Conservation (phyloP, 2,113 vertebrate genomes). For the Theristicus caerulescens region DNA sequence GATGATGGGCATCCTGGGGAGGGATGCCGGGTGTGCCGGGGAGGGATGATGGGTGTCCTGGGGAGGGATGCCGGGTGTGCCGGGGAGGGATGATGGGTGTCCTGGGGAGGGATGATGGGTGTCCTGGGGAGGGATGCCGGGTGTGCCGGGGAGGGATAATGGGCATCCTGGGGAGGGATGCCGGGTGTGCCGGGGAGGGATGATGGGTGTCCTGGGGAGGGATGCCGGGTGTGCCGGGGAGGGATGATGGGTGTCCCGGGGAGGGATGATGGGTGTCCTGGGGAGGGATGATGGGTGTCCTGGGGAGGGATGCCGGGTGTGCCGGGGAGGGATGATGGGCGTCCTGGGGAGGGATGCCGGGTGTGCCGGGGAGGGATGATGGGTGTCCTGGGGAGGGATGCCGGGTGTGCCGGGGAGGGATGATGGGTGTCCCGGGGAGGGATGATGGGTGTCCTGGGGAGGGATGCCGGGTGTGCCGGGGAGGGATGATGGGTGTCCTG, state of each 20-base stretch:
- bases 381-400: neutral
- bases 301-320: neutral
- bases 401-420: no score
- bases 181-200: neutral
- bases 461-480: neutral
- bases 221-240: accelerated
- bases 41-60: no score
- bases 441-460: neutral
- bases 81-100: neutral
- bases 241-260: neutral
- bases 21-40: neutral
- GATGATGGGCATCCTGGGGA: no score
- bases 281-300: neutral
- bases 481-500: neutral
- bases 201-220: neutral
- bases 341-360: no score
- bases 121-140: neutral
- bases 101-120: neutral
- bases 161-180: no score
- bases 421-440: neutral
- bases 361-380: neutral
- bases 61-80: neutral
- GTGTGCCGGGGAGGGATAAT: accelerated
- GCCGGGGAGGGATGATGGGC: neutral
- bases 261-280: no score